Conservation (phyloP, 1,140 invertebrate species). For the Drosophila cardini region DNA sequence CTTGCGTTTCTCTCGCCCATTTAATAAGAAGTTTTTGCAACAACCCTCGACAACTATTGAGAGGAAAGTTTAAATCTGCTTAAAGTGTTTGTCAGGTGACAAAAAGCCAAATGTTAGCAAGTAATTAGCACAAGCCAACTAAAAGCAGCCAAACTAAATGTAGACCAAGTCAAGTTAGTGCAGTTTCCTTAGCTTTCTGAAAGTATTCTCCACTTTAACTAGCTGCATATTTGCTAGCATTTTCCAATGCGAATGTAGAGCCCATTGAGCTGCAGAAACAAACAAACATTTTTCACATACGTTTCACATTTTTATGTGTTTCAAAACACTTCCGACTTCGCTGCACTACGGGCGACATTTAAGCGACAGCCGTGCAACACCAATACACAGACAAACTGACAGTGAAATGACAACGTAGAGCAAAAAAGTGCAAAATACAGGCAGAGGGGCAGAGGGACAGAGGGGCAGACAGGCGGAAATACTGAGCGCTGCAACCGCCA, state of each 20-base stretch:
- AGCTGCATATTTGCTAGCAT: neutral
- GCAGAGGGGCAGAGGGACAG: too few relatives aligned
- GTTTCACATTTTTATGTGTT: conserved; percentile 25
- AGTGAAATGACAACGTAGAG: conserved; percentile 64
- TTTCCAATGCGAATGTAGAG: neutral
- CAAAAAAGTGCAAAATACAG: conserved; percentile 50
- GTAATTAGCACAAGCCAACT: conserved; percentile 22
- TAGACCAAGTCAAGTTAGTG: neutral
- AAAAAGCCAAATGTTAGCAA: conserved; percentile 17
- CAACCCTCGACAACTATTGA: neutral
- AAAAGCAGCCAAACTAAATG: neutral
- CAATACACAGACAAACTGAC: conserved; percentile 66
- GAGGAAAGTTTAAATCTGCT: conserved; percentile 24
- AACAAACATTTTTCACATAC: conserved; percentile 21
- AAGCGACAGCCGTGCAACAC: conserved; percentile 65
- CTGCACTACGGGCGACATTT: conserved; percentile 59
- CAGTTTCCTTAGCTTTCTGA: neutral
- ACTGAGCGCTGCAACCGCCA: conserved; percentile 44
- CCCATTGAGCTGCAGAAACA: neutral
- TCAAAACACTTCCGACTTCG: neutral
- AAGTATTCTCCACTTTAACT: neutral
- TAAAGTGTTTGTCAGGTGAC: conserved; percentile 29
- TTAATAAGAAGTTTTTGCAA: neutral
- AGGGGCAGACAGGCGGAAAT: neutral
- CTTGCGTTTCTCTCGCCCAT: too few relatives aligned